Conservation (phyloP, 37 sponge, comb jelly and placozoan species). For the Cliona cf. orientalis region DNA sequence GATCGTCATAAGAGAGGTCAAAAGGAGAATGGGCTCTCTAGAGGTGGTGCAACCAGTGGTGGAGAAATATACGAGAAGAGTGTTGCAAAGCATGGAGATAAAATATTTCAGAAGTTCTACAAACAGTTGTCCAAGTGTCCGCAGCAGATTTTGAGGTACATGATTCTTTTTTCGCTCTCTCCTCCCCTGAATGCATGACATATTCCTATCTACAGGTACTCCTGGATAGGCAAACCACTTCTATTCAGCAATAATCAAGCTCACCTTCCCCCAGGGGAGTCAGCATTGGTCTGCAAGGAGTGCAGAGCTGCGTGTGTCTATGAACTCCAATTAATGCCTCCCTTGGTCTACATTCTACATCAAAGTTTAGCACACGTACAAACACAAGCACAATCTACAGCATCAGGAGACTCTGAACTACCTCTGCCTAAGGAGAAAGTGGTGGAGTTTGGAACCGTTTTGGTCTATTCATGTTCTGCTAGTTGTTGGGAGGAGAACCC, state of each 20-base stretch:
- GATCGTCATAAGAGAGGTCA: neutral
- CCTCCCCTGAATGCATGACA: neutral
- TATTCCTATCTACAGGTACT: constrained; percentile 25
- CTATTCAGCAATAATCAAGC: constrained; percentile 17
- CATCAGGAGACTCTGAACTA: too few species aligned
- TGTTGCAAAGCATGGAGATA: constrained; percentile 75
- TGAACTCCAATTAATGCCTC: constrained; percentile 87
- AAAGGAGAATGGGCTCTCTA: neutral
- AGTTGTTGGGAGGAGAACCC: constrained; percentile 75
- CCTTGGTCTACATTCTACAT: constrained; percentile 70
- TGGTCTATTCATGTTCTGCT: constrained; percentile 71
- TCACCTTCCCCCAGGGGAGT: neutral
- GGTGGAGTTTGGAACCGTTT: constrained; percentile 81
- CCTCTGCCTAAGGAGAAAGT: neutral
- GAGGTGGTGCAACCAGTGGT: neutral
- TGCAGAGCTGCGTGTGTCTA: constrained; percentile 66
- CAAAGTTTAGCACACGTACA: too few species aligned
- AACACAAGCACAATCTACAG: too few species aligned
- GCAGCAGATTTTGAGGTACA: constrained; percentile 60
- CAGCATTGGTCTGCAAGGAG: constrained; percentile 24
- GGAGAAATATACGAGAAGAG: constrained; percentile 74
- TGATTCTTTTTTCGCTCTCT: neutral
- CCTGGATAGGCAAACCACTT: constrained; percentile 38
- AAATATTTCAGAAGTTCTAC: constrained; percentile 70
- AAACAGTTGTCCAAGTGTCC: constrained; percentile 59